Base-by-base conservation (phyloP, 1,140 invertebrate genomes). In the Drosophila lowei region DNA sequence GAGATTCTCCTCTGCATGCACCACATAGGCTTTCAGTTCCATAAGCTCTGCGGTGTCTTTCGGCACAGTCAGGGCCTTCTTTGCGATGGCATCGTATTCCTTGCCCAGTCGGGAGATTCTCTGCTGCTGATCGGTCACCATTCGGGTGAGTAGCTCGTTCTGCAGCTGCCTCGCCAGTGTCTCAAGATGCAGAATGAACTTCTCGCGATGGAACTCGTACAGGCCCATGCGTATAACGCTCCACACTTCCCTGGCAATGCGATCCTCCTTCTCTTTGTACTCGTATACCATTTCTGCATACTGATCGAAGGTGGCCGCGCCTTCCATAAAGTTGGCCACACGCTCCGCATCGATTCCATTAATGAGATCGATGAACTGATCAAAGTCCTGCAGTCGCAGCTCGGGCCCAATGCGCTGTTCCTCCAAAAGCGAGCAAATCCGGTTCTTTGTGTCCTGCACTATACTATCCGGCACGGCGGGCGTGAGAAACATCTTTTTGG, bases 31-130 rank as follows among this genome's bases (percentile, higher is more conserved):
- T 54, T 95, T 96, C 2, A 98, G 92, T 48, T 95, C 93, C 94
- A 98, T 97, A 49, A 98, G 91, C 74, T 97, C 95, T 0, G 95
- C 94, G 0, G 97, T 99, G 89, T 97, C 96, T 5, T 93, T 93
- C 0, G 98, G 97, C 1, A 95, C 93, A 11, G 94, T 96, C 34
- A 98, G 90, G 0, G 97, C 94, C 71, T 94, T 95, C 72, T 96
- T 95, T 1, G 96, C 93, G 74, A 98, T 98, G 23, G 92, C 89
- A 80, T 97, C 94, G 92, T 98, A 98, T 76, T 97, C 96, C 59
- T 96, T 95, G 58, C 95, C 95, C 49, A 98, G 93, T 44, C 97
- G 98, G 61, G 70, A 92, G 90, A 92, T 84, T 63, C 88, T 94
- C 28, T 93, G 92, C 83, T 97, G 97, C 92, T 98, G 97, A 90